Evolutionary conservation across 2,888 invertebrate species (phyloP).

Genomic region (Pyrrhosoma nymphula): DNA sequence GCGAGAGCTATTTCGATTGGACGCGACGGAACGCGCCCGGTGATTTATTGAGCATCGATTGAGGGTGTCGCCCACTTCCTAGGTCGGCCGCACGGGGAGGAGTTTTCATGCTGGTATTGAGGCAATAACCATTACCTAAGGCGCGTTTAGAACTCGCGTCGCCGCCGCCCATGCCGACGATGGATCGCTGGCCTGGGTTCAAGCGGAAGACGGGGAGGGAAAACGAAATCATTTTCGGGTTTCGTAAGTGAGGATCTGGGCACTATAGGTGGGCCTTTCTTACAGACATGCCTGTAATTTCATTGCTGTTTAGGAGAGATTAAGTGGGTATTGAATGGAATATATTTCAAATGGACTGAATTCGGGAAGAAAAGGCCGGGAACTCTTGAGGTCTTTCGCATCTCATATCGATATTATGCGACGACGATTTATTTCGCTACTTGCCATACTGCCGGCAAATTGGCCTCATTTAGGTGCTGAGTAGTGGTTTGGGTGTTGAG

Average conservation of each 20-base stretch:
- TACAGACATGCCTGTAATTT: too few species aligned
- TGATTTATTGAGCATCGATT: not conserved
- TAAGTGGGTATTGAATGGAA: too few species aligned
- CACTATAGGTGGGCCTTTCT: too few species aligned
- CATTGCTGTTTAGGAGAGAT: too few species aligned
- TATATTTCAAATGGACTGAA: too few species aligned
- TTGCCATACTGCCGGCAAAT: too few species aligned
- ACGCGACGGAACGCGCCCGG: not conserved
- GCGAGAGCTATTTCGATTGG: not conserved
- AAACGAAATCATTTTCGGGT: not conserved
- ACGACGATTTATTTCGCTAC: too few species aligned
- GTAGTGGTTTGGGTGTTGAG: too few species aligned
- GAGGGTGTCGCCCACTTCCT: not conserved
- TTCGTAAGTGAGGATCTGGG: not conserved
- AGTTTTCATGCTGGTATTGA: not conserved
- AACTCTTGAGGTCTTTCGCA: too few species aligned
- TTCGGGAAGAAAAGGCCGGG: too few species aligned
- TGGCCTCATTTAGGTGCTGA: too few species aligned
- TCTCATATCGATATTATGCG: too few species aligned
- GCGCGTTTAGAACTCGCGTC: not conserved
- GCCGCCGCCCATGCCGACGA: not conserved
- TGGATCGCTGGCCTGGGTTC: not conserved
- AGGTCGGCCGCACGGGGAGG: not conserved
- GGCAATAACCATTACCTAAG: not conserved
- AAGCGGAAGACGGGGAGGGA: not conserved